phyloP scores from a whole-genome alignment of 2,888 invertebrate species.

The Parnassius smintheus region DNA sequence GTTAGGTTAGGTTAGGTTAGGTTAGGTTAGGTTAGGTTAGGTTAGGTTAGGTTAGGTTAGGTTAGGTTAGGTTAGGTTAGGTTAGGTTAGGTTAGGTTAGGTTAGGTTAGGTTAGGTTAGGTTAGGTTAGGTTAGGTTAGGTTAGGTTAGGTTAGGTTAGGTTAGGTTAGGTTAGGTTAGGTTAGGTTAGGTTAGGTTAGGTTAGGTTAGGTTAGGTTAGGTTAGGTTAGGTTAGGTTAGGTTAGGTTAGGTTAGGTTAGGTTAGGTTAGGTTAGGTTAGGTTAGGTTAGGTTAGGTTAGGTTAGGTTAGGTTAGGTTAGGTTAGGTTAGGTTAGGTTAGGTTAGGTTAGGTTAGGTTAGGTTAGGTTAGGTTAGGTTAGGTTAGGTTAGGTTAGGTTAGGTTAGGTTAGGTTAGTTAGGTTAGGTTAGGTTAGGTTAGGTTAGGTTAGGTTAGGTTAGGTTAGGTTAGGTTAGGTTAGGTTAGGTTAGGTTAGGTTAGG shows the following conservation, averaged over 20 bases:
- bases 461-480: conserved; percentile 4
- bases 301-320: conserved; percentile 1
- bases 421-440: too few relatives aligned
- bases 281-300: conserved; percentile 1
- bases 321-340: conserved; percentile 1
- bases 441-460: conserved; percentile 1
- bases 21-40: conserved; percentile 3
- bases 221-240: conserved; percentile 1
- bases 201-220: conserved; percentile 1
- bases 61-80: conserved; percentile 1
- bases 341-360: conserved; percentile 1
- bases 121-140: too few relatives aligned
- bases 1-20: conserved; percentile 1
- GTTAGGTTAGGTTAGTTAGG: too few relatives aligned
- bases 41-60: conserved; percentile 1
- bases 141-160: too few relatives aligned
- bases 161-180: conserved; percentile 1
- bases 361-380: conserved; percentile 1
- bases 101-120: conserved; percentile 1
- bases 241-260: conserved; percentile 1
- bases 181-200: conserved; percentile 1
- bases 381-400: conserved; percentile 1
- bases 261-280: conserved; percentile 1
- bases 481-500: not conserved
- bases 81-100: conserved; percentile 1